Evolutionary conservation across 2,888 invertebrate species (phyloP), one percentile per base, ranked within the genome.

Genomic region (Doris montereyensis): DNA sequence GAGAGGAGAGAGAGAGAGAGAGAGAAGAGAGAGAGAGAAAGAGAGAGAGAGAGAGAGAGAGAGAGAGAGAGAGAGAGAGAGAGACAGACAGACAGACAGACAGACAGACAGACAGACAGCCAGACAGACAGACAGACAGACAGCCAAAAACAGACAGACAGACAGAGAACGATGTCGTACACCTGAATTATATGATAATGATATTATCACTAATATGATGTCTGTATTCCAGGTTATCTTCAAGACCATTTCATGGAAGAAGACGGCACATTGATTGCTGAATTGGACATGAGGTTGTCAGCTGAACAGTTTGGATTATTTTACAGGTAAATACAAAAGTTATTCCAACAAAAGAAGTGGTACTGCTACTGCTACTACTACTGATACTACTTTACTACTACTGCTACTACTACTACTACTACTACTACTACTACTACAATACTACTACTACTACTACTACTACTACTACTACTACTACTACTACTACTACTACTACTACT

Each of bases 381-480:
- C 67, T 67, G 24, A 17, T 67, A 24, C 26, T 67, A 67, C 32
- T 71, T 35, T 71, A 41, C 30, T 17, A 67, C 41, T 57, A 41
- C 52, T 41, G 17, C 52, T 17, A 41, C 52, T 41, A 41, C 52
- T 41, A 41, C 52, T 41, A 41, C 52, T 5, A 41, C 52, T 5
- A 41, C 52, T 5, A 41, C 52, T 41, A 41, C 17, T 41, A 41
- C 52, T 41, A 41, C 52, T 17, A 62, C 62, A 21, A 4, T 62
- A 62, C 24, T 62, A 62, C 24, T 62, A 62, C 62, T 62, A 62
- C 62, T 62, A 62, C 62, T 62, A 62, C 62, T 62, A 62, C 62
- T 62, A 62, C 62, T 62, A 62, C 62, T 62, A 62, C 62, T 62
- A 62, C 62, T 62, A 62, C 62, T 62, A 62, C 62, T 62, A 62